phyloP scores from a whole-genome alignment of 2,888 invertebrate species.

The Hofmannophila pseudospretella region DNA sequence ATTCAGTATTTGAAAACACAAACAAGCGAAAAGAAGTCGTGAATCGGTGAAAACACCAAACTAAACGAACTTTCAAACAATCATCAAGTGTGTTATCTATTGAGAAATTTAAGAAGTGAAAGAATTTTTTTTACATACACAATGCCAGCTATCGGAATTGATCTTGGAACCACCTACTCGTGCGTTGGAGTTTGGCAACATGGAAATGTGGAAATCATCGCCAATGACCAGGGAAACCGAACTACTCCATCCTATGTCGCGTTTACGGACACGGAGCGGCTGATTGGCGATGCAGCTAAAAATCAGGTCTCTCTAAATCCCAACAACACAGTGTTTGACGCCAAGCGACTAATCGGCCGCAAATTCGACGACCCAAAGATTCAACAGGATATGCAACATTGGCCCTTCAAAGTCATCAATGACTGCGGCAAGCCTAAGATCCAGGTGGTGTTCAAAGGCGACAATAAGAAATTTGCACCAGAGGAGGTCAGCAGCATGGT shows the following conservation, averaged over 20 bases:
- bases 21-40: constrained; percentile 31
- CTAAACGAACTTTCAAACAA: constrained; percentile 6
- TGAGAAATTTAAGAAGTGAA: too few species aligned
- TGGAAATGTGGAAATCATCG: constrained; percentile 89
- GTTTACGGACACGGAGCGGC: constrained; percentile 89
- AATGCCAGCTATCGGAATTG: constrained; percentile 68
- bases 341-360: constrained; percentile 88
- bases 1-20: constrained; percentile 55
- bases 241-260: constrained; percentile 93
- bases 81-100: constrained; percentile 6
- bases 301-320: constrained; percentile 90
- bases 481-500: constrained; percentile 86
- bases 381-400: constrained; percentile 87
- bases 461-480: constrained; percentile 80
- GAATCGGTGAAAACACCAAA: constrained; percentile 31
- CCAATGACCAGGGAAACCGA: constrained; percentile 92
- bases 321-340: constrained; percentile 84
- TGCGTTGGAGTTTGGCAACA: constrained; percentile 92
- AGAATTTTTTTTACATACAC: constrained; percentile 12
- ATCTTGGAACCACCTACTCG: constrained; percentile 93
- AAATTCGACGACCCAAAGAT: constrained; percentile 86
- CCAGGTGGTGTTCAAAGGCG: constrained; percentile 81
- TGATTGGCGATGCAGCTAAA: constrained; percentile 92
- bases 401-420: constrained; percentile 87
- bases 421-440: constrained; percentile 83